Base-by-base conservation (phyloP, 1,140 invertebrate species). In the Muscidifurax raptorellus region DNA sequence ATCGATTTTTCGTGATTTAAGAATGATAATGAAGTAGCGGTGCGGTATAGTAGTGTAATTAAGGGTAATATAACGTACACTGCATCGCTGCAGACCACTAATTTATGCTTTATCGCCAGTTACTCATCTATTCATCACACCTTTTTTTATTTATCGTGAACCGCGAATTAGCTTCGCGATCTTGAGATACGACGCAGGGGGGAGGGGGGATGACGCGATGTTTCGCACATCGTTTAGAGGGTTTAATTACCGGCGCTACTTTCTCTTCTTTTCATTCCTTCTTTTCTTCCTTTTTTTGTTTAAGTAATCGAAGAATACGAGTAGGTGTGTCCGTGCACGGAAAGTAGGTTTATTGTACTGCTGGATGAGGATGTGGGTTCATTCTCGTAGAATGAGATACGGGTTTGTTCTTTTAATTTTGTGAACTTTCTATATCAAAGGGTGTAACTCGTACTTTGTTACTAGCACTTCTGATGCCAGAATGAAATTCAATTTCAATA, bases 401-500 rank as follows among this genome's bases (percentile, higher is more conserved):
- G n/a, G n/a, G 32, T 25, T 75, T 77, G 40, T 44, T 59, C 44
- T 77, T 77, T 77, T 59, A 52, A 77, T 77, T 77, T 25, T n/a
- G 40, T 36, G 32, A n/a, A 25, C 25, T 67, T 27, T 1, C 18
- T 22, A 52, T 15, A 18, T 2, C 18, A 18, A 52, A 22, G 15
- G 15, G 47, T 52, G 47, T 52, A 52, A 52, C 47, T 52, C 10
- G 13, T 22, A 52, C 47, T 52, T 9, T 52, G 13, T 52, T 18
- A 52, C 13, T 18, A 0, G 13, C 0, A 52, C 47, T 52, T 52
- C 36, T 40, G 10, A 9, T 40, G 18, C 2, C 15, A 22, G 47
- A 52, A 22, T 52, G 13, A 52, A 52, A 52, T 52, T 52, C 13
- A 13, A 52, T 3, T 40, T 0, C 36, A 40, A 40, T 0, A 40